Evolutionary conservation across 1,140 invertebrate species (phyloP).

Genomic region (Sinella curviseta): DNA sequence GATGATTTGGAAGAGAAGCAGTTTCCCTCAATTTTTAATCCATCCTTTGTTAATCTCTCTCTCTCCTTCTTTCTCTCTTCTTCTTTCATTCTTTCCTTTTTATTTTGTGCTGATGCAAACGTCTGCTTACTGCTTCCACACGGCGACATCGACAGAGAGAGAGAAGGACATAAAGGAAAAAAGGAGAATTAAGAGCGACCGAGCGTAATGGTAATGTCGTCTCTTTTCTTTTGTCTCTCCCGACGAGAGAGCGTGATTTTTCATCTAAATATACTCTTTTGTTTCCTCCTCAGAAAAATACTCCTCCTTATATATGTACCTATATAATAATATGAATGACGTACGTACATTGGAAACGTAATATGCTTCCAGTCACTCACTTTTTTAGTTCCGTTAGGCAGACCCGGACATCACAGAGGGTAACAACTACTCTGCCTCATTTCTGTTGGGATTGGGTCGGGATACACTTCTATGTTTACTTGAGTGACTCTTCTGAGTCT

Average conservation of each 20-base stretch:
- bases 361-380: neutral
- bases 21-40: conserved; percentile 47
- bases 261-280: conserved; percentile 49
- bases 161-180: conserved; percentile 6
- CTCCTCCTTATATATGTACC: neutral
- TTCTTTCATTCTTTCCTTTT: conserved; percentile 24
- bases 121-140: too few relatives aligned
- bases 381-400: too few relatives aligned
- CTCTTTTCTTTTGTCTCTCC: conserved; percentile 18
- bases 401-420: too few relatives aligned
- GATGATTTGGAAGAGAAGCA: conserved; percentile 46
- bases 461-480: neutral
- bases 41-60: conserved; percentile 49
- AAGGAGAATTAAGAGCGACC: neutral
- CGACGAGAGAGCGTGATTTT: conserved; percentile 47
- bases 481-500: neutral
- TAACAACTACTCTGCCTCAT: too few relatives aligned
- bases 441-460: neutral
- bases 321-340: neutral
- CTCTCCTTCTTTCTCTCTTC: conserved; percentile 43
- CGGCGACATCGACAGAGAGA: too few relatives aligned
- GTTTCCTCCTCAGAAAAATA: conserved; percentile 6
- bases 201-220: neutral
- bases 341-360: neutral
- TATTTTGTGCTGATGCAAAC: conserved; percentile 10